These are phyloP conservation scores for Cantharis rustica DNA, from an alignment of 2,888 invertebrate genomes.

Conservation along the genomic window DNA sequence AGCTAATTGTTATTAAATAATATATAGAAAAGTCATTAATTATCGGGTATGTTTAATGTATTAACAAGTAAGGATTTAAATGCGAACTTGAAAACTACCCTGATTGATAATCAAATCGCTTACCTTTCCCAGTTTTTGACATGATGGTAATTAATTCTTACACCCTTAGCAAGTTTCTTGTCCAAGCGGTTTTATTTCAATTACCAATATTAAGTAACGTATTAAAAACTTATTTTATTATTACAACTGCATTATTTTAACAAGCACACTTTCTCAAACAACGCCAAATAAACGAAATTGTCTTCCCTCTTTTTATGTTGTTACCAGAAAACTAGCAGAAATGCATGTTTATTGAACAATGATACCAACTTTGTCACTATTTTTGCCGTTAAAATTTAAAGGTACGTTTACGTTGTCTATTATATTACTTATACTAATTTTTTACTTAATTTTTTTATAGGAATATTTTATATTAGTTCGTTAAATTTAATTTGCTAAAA, in stretches of 20 bases:
- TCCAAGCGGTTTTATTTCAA: neutral
- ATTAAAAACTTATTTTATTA: neutral
- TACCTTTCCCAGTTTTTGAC: neutral
- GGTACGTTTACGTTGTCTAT: neutral
- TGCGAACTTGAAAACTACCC: neutral
- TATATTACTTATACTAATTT: too few species aligned
- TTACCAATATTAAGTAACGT: neutral
- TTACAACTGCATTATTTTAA: neutral
- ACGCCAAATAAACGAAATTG: neutral
- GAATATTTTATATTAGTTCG: too few species aligned
- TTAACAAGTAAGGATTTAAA: neutral
- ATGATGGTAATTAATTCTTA: neutral
- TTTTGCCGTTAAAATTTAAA: neutral
- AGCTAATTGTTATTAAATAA: neutral
- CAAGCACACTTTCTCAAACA: neutral
- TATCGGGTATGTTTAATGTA: neutral
- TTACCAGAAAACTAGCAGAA: neutral
- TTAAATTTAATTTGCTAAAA: too few species aligned
- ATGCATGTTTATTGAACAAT: neutral
- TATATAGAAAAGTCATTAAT: neutral
- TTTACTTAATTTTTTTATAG: too few species aligned
- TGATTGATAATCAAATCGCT: neutral
- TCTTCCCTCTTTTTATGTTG: neutral
- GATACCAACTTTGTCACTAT: neutral
- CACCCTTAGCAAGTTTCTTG: neutral